A percentile compares a stretch with the other conserved stretches of the same genome.
Conservation (phyloP, 2,888 invertebrate genomes). For the Eueremaeus valkanovi region DNA sequence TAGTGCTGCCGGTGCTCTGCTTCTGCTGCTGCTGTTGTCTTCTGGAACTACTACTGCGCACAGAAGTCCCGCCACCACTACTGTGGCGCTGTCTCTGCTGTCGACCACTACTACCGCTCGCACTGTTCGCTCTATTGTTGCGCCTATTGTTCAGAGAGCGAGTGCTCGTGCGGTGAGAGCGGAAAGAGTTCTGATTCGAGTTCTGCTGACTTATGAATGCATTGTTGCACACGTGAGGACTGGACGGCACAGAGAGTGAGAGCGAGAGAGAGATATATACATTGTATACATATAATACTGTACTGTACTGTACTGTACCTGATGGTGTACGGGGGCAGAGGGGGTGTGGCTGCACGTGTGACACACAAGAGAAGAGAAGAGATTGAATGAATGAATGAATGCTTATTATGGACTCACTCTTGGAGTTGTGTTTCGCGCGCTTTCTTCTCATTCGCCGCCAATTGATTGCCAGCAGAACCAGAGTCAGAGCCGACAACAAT, state of each 20-base stretch:
- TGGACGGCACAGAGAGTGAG: too few relatives aligned
- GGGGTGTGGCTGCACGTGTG: conserved; percentile 38
- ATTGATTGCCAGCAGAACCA: neutral
- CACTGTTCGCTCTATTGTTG: too few relatives aligned
- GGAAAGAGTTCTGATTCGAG: neutral
- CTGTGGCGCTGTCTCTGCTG: too few relatives aligned
- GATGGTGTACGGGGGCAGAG: conserved; percentile 37
- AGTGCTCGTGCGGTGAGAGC: neutral
- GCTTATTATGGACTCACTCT: neutral
- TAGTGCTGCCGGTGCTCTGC: neutral
- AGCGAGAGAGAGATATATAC: too few relatives aligned
- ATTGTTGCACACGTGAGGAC: neutral
- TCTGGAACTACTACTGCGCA: too few relatives aligned
- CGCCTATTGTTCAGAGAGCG: too few relatives aligned
- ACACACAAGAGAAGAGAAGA: neutral
- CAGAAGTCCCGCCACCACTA: too few relatives aligned
- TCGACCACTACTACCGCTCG: too few relatives aligned
- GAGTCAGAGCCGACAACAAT: too few relatives aligned
- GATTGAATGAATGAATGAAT: neutral
- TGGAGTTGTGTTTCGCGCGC: neutral
- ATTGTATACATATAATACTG: too few relatives aligned
- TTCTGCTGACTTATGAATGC: neutral
- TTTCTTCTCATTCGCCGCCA: neutral
- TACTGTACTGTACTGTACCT: neutral
- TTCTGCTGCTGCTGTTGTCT: neutral